phyloP scores from a whole-genome alignment of 2,797 vertebrate genomes.

The Sebastiscus albofasciatus region DNA sequence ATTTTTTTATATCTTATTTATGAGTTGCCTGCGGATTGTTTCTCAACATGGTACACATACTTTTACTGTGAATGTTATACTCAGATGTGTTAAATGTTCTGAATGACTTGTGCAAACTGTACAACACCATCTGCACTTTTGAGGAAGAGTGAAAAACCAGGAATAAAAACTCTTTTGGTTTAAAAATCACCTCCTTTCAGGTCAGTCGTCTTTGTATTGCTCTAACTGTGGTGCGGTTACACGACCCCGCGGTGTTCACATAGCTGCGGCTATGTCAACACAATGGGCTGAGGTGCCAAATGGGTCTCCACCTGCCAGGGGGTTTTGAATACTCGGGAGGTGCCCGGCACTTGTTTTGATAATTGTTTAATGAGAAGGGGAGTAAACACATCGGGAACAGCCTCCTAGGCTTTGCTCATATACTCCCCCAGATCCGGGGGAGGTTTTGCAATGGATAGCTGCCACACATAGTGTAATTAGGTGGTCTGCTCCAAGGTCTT shows the following conservation, averaged over 20 bases:
- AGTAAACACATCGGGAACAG: slow-evolving; percentile 44
- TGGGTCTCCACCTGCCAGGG: slow-evolving; percentile 15
- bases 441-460: slow-evolving; percentile 68
- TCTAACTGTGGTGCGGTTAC: not conserved
- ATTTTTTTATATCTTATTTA: slow-evolving; percentile 88
- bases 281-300: slow-evolving; percentile 2
- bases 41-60: slow-evolving; percentile 78
- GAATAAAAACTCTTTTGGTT: slow-evolving; percentile 88
- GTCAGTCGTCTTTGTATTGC: slow-evolving; percentile 44
- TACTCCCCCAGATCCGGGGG: slow-evolving; percentile 45
- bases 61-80: slow-evolving; percentile 70
- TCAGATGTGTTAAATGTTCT: slow-evolving; percentile 78
- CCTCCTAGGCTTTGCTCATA: slow-evolving; percentile 51
- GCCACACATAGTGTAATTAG: slow-evolving; percentile 66
- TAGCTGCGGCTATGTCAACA: slow-evolving; percentile 16
- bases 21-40: slow-evolving; percentile 82
- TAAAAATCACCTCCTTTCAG: slow-evolving; percentile 66
- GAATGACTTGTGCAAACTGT: slow-evolving; percentile 82
- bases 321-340: slow-evolving; percentile 23
- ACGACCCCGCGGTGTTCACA: not conserved
- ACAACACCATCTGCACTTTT: slow-evolving; percentile 80
- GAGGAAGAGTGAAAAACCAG: slow-evolving; percentile 87
- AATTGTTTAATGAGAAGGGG: slow-evolving; percentile 52
- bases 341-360: slow-evolving; percentile 45
- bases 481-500: slow-evolving; percentile 56